Evolutionary conservation across 1,140 invertebrate genomes (phyloP).

Genomic region (Pseudomyrmex flavicornis): DNA sequence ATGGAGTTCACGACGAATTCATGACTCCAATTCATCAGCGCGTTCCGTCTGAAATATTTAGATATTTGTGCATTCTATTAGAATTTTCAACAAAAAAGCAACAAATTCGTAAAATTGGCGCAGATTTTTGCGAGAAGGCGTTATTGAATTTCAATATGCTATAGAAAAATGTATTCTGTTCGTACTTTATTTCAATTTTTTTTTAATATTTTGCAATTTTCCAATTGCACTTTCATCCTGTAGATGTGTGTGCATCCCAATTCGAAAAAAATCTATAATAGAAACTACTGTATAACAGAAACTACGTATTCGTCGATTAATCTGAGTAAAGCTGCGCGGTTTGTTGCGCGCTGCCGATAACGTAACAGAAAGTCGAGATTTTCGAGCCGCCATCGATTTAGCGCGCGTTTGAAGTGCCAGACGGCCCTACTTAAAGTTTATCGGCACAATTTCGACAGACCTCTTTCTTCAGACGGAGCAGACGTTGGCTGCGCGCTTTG

Average conservation of each 20-base stretch:
- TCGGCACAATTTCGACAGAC: slow-evolving; percentile 67
- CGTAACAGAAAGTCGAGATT: slow-evolving; percentile 31
- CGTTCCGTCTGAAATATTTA: too few relatives aligned
- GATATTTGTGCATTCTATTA: too few relatives aligned
- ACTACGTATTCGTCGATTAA: neutral
- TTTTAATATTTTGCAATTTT: neutral
- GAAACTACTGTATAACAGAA: neutral
- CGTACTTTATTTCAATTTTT: too few relatives aligned
- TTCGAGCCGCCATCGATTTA: slow-evolving; percentile 43
- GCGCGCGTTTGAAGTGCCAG: slow-evolving; percentile 60
- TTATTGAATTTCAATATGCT: too few relatives aligned
- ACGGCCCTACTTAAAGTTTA: slow-evolving; percentile 61
- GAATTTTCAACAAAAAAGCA: too few relatives aligned
- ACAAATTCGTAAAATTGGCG: too few relatives aligned
- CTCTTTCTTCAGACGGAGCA: slow-evolving; percentile 3
- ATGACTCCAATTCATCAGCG: too few relatives aligned
- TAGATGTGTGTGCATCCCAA: too few relatives aligned
- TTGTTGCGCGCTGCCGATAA: neutral
- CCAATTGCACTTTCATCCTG: neutral
- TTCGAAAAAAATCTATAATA: neutral
- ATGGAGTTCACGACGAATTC: too few relatives aligned
- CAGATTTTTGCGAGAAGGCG: too few relatives aligned
- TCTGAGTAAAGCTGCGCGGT: neutral
- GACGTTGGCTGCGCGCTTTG: slow-evolving; percentile 28
- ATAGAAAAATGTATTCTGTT: too few relatives aligned